Evolutionary conservation across 1,140 invertebrate species (phyloP).

Genomic region (Whitmania pigra): DNA sequence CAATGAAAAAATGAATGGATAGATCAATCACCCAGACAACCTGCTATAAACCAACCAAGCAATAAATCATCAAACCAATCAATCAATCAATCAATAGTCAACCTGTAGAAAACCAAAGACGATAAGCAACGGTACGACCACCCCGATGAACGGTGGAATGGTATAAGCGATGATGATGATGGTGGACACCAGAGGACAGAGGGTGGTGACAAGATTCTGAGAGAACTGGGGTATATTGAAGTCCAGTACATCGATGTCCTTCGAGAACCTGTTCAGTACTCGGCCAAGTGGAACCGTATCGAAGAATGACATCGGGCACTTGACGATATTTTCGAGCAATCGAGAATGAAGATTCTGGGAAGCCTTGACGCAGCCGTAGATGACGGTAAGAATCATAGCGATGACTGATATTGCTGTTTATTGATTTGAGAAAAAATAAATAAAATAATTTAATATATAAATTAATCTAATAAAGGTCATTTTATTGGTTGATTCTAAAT

Average conservation of each 20-base stretch:
- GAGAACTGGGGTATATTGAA: constrained; percentile 19
- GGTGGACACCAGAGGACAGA: constrained; percentile 14
- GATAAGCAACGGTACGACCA: constrained; percentile 18
- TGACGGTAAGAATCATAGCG: neutral
- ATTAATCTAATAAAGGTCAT: too few relatives aligned
- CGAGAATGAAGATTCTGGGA: constrained; percentile 19
- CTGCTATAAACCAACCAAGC: too few relatives aligned
- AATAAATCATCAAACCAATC: constrained; percentile 13
- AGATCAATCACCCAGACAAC: too few relatives aligned
- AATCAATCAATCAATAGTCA: constrained; percentile 15
- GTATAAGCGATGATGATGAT: constrained; percentile 25
- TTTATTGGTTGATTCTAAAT: too few relatives aligned
- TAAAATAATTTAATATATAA: neutral
- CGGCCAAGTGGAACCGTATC: constrained; percentile 43
- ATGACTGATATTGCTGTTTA: constrained; percentile 12
- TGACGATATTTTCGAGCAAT: constrained; percentile 46
- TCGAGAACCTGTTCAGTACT: constrained; percentile 54
- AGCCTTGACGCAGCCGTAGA: constrained; percentile 17
- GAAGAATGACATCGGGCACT: constrained; percentile 59
- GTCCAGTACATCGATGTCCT: constrained; percentile 23
- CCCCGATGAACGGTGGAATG: constrained; percentile 19
- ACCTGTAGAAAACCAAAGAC: constrained; percentile 20
- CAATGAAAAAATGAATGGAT: too few relatives aligned
- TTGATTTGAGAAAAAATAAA: neutral
- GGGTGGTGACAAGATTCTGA: constrained; percentile 4